Conservation (phyloP, 2,888 invertebrate genomes). For the Caenorhabditis becei region DNA sequence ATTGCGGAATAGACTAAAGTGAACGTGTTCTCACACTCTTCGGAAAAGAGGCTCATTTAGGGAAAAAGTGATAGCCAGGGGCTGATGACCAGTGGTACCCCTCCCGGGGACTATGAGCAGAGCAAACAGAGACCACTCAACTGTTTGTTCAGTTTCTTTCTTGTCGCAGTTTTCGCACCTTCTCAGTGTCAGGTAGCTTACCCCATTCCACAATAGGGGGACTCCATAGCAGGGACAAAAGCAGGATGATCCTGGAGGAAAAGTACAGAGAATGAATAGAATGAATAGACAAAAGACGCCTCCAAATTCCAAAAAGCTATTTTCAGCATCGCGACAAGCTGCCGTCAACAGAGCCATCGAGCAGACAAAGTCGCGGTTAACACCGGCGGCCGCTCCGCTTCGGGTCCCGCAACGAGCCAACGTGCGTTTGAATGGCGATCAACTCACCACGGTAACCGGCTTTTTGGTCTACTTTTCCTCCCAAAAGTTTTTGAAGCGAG, state of each 20-base stretch:
- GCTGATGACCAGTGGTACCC: constrained; percentile 52
- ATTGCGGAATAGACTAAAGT: constrained; percentile 12
- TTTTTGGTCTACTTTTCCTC: constrained; percentile 45
- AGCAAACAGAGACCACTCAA: constrained; percentile 41
- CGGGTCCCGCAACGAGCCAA: constrained; percentile 64
- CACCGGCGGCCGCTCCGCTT: constrained; percentile 54
- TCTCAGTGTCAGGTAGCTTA: constrained; percentile 57
- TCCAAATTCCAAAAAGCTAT: constrained; percentile 3
- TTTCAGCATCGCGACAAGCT: constrained; percentile 69
- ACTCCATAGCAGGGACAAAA: constrained; percentile 8
- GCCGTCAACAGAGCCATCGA: constrained; percentile 71
- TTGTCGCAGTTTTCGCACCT: constrained; percentile 59
- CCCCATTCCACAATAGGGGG: constrained; percentile 38
- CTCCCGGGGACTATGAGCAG: constrained; percentile 20
- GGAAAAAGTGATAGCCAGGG: constrained; percentile 31
- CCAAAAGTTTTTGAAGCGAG: constrained; percentile 29
- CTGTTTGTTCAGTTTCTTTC: constrained; percentile 62
- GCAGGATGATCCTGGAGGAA: constrained; percentile 42
- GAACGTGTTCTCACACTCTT: background rate
- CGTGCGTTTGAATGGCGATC: constrained; percentile 67
- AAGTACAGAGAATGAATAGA: background rate
- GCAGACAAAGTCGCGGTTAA: constrained; percentile 70
- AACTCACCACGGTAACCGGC: constrained; percentile 64
- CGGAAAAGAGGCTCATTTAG: background rate
- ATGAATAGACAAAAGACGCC: constrained; percentile 14